phyloP scores from a whole-genome alignment of 1,140 invertebrate species.

The Drosophila persimilis region DNA sequence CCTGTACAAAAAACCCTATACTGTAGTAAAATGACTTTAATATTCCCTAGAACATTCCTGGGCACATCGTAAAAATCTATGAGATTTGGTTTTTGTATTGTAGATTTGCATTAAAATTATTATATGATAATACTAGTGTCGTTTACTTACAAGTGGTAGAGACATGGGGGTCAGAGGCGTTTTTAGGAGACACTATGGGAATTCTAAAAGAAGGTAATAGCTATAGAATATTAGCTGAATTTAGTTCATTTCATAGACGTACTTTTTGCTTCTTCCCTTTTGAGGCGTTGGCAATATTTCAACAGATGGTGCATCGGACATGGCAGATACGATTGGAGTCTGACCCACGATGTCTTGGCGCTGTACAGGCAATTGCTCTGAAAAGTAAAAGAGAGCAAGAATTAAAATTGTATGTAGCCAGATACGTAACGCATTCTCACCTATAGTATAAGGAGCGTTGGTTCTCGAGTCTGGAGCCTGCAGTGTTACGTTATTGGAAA shows the following conservation, averaged over 20 bases:
- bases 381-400: background rate
- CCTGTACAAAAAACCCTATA: too few relatives aligned
- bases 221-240: background rate
- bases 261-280: slow-evolving; percentile 75
- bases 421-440: background rate
- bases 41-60: too few relatives aligned
- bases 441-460: slow-evolving; percentile 36
- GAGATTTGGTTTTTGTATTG: too few relatives aligned
- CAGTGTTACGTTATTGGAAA: slow-evolving; percentile 22
- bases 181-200: slow-evolving; percentile 57
- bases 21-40: too few relatives aligned
- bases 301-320: slow-evolving; percentile 77
- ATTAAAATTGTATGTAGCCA: background rate
- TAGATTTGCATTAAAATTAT: too few relatives aligned
- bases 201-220: slow-evolving; percentile 35
- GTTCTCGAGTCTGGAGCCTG: slow-evolving; percentile 31
- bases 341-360: slow-evolving; percentile 47
- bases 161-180: slow-evolving; percentile 22
- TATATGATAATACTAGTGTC: background rate
- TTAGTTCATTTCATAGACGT: slow-evolving; percentile 12
- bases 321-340: slow-evolving; percentile 77
- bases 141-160: slow-evolving; percentile 40
- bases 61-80: too few relatives aligned
- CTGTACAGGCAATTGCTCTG: slow-evolving; percentile 50
- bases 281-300: slow-evolving; percentile 74